A percentile compares a stretch with the other conserved stretches of the same genome.
phyloP scores from a whole-genome alignment of 2,113 vertebrate genomes.

The Mirza zaza region DNA sequence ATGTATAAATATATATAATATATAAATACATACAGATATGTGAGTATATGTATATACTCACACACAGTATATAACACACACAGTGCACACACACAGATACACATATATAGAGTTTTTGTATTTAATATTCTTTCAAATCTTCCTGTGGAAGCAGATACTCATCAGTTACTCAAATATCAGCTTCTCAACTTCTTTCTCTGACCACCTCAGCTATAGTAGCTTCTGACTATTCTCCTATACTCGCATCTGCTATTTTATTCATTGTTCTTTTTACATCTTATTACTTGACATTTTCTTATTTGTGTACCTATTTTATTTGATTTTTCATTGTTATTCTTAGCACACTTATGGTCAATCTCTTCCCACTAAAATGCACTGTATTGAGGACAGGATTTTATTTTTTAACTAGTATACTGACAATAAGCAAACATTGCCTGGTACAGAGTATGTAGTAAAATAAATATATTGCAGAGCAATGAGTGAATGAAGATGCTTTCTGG shows the following conservation, averaged over 20 bases:
- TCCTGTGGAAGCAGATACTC: background rate
- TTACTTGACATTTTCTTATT: background rate
- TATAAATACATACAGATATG: background rate
- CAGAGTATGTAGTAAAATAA: background rate
- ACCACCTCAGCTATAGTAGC: background rate
- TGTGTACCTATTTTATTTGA: background rate
- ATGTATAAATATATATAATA: background rate
- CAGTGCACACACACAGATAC: background rate
- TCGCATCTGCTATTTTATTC: background rate
- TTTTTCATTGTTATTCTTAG: background rate
- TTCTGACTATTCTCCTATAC: background rate
- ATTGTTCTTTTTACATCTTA: background rate
- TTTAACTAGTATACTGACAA: background rate
- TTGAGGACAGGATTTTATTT: background rate
- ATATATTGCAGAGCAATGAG: slow-evolving; percentile 9
- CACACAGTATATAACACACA: background rate
- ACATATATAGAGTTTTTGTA: background rate
- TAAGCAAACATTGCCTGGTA: background rate
- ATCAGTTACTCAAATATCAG: background rate
- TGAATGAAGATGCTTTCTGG: slow-evolving; percentile 2
- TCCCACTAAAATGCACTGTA: background rate
- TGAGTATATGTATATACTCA: background rate
- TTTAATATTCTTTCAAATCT: background rate
- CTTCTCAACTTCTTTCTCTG: background rate
- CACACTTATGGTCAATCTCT: background rate